Evolutionary conservation across 2,888 invertebrate species (phyloP), one percentile per base, ranked within the genome.

Genomic region (Eulithis testata): DNA sequence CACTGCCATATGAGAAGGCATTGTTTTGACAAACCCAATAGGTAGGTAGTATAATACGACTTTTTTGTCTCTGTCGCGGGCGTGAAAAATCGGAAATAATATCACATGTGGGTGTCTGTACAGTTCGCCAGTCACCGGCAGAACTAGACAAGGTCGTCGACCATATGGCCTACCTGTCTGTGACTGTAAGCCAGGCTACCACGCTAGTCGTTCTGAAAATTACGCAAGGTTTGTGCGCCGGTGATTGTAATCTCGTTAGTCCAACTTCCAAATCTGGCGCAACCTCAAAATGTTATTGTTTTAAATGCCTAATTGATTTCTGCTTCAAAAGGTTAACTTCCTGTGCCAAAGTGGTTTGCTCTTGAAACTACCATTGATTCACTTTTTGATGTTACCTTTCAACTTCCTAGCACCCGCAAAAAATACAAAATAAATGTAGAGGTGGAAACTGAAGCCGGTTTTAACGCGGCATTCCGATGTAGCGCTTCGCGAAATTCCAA

Each of bases 91-190:
- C 78, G 79, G 78, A 82, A 81, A 83, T 80, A 77, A 74, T 78
- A 74, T 66, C 66, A 66, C 68, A 76, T 80, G 88, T 88, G 79
- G 87, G 88, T 80, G 84, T 78, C 73, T 73, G 78, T 81, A 84
- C 83, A 81, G 81, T 82, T 84, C 68, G 76, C 83, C 83, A 80
- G 80, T 87, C 84, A 78, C 86, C 77, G 71, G 68, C 75, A 73
- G 65, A 68, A 68, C 73, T 77, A 80, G 77, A 78, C 88, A 88
- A 89, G 89, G 89, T 84, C 88, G 83, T 73, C 87, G 86, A 84
- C 89, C 89, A 89, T 88, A 88, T 89, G 89, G 88, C 82, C 78
- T 83, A 83, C 82, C 82, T 81, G 81, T 76, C 74, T 76, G 68
- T 71, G 71, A 74, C 73, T 75, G 69, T 72, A 73, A 75, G 73